phyloP scores from a whole-genome alignment of 2,888 invertebrate species.

The Xylocampa areola region DNA sequence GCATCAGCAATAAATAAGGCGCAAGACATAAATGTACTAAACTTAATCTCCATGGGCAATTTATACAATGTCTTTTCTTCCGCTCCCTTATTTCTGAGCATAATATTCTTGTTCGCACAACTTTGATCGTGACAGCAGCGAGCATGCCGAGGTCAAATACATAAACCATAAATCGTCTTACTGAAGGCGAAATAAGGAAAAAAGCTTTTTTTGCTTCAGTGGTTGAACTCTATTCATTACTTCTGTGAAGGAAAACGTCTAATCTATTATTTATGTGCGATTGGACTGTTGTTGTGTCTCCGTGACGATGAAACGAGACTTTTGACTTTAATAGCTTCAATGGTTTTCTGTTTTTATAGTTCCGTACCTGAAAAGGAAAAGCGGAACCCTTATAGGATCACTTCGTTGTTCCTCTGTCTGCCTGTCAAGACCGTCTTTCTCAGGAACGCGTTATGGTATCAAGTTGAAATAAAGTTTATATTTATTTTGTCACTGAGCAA shows the following conservation, averaged over 20 bases:
- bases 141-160: constrained; percentile 79
- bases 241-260: constrained; percentile 70
- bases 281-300: constrained; percentile 39
- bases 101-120: constrained; percentile 75
- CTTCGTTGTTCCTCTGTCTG: too few relatives aligned
- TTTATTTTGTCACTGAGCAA: too few relatives aligned
- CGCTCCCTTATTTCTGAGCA: constrained; percentile 64
- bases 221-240: constrained; percentile 77
- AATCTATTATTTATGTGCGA: constrained; percentile 64
- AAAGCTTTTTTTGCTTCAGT: constrained; percentile 72
- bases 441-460: too few relatives aligned
- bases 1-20: constrained; percentile 37
- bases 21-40: constrained; percentile 54
- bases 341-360: background rate
- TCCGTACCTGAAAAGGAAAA: too few relatives aligned
- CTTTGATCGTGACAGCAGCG: constrained; percentile 75
- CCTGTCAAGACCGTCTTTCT: too few relatives aligned
- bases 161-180: constrained; percentile 82
- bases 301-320: constrained; percentile 14
- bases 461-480: too few relatives aligned
- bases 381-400: too few relatives aligned
- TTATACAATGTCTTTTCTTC: constrained; percentile 65
- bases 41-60: constrained; percentile 63
- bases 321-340: constrained; percentile 2
- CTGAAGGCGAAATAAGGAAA: constrained; percentile 73